Evolutionary conservation across 1,140 invertebrate genomes (phyloP).

Genomic region (Apocrypta bakeri): DNA sequence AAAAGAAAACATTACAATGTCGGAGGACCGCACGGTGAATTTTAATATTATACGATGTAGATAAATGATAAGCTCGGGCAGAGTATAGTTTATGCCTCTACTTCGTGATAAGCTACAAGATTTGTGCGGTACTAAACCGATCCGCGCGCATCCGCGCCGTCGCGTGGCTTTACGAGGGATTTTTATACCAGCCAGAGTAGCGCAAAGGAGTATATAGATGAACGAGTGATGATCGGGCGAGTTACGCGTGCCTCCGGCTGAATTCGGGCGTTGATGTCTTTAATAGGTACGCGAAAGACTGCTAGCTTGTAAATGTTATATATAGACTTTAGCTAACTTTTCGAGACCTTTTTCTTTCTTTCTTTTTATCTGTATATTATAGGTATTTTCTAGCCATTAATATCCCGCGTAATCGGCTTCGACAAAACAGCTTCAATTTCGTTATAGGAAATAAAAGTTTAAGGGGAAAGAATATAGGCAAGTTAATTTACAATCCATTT

Average conservation of each 20-base stretch:
- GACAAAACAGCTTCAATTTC: neutral
- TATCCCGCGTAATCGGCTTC: no score
- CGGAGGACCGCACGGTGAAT: neutral
- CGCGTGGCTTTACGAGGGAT: neutral
- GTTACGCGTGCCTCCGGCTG: neutral
- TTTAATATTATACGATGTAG: conserved; percentile 1
- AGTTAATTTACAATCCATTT: conserved; percentile 26
- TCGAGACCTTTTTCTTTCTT: neutral
- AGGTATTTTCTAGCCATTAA: no score
- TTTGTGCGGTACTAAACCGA: conserved; percentile 13
- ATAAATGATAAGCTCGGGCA: conserved; percentile 21
- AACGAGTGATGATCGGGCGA: neutral
- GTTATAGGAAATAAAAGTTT: no score
- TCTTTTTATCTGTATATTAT: neutral
- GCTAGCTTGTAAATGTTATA: no score
- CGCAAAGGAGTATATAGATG: neutral
- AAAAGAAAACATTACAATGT: neutral
- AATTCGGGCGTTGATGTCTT: neutral
- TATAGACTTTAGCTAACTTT: no score
- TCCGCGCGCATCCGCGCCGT: conserved; percentile 1
- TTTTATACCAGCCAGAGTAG: neutral
- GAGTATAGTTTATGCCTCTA: neutral
- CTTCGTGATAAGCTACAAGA: neutral
- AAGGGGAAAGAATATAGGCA: neutral
- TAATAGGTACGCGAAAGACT: conserved; percentile 4